Percentiles rank a stretch among this genome's conserved stretches.
Evolutionary conservation across 2,113 vertebrate genomes (phyloP).

Genomic region (Uropsilus gracilis): DNA sequence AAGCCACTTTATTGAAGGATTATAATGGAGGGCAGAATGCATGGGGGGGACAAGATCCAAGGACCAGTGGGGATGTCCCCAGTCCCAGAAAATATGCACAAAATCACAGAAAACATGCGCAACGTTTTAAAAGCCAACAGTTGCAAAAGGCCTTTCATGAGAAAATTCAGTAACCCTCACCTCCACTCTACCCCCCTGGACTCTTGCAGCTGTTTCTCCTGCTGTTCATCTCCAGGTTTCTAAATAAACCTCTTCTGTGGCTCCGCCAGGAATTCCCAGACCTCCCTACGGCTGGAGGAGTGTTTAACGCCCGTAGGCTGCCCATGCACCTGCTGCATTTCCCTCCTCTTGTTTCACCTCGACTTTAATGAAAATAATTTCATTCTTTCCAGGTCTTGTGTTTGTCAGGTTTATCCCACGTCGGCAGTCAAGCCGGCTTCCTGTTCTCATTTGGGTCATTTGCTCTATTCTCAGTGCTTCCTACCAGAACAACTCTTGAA

Average conservation of each 20-base stretch:
- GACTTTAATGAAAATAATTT: not conserved
- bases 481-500: slow-evolving; percentile 23
- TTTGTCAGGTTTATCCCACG: not conserved
- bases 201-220: not conserved
- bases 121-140: not conserved
- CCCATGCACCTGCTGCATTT: not conserved
- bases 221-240: not conserved
- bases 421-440: not conserved
- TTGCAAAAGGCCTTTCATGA: slow-evolving; percentile 30
- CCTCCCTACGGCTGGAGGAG: not conserved
- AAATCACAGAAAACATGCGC: too few relatives aligned
- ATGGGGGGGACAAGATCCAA: too few relatives aligned
- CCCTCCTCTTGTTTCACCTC: not conserved
- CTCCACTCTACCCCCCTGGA: not conserved
- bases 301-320: not conserved
- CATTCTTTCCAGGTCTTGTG: not conserved
- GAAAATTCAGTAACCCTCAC: not conserved
- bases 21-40: too few relatives aligned
- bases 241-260: not conserved
- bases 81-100: too few relatives aligned
- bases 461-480: not conserved
- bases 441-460: not conserved
- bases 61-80: too few relatives aligned
- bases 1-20: too few relatives aligned
- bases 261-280: not conserved